Base-by-base conservation (phyloP, 2,888 invertebrate genomes). In the Lasioglossum calceatum region DNA sequence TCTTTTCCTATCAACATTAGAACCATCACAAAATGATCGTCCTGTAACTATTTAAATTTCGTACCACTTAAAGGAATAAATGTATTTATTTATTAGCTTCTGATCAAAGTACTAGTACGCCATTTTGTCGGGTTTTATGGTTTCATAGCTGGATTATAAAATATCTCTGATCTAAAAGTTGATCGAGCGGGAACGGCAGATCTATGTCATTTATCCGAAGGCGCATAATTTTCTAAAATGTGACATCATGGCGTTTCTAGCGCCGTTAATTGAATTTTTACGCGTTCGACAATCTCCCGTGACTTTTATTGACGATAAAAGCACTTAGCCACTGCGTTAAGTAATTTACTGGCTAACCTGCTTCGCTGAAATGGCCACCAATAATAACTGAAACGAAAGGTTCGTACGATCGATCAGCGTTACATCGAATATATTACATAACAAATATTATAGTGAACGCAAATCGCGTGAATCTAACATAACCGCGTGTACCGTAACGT, bases 271-370 rank as follows among this genome's bases (percentile, higher is more conserved):
- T 39, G 16, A 44, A 19, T 44, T 64, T 27, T 61, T 64, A 61
- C 39, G 8, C 32, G 42, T 19, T 19, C 61, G 23, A 44, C 36
- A 23, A 23, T 44, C 12, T 70, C 50, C 19, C 19, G 5, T 50
- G 39, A 44, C 19, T 71, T 23, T 50, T 70, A 36, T 70, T 39
- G 16, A 42, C 39, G 36, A 27, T 36, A 42, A n/a, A 12, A 36
- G 16, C 3, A 39, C 14, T 44, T 27, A 2, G 0, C 16, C 42
- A 1, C 42, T 27, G 16, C 16, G 27, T 32, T 47, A 10, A 47
- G 16, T 80, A 79, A 61, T 72, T 61, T 16, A 10, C 44, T 27
- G 12, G 23, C 4, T 54, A 82, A 64, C 42, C n/a, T 42, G 16
- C 50, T 14, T 14, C 8, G 23, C 54, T 54, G 58, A 58, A 39